Evolutionary conservation across 2,113 vertebrate species (phyloP), one percentile per base, ranked within the genome.

Genomic region (Melierax canorus): DNA sequence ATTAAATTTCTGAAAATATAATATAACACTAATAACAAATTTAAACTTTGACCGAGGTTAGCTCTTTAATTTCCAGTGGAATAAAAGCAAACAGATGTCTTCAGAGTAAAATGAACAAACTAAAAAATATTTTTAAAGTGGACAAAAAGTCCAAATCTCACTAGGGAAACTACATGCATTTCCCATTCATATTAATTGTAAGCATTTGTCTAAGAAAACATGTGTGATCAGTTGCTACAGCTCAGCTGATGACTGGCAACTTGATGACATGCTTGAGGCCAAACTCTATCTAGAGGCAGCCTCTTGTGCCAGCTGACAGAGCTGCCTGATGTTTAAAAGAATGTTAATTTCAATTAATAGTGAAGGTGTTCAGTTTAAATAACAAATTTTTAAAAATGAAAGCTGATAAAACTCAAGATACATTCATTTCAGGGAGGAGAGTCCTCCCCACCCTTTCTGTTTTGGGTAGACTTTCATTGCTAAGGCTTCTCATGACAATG

Each of bases 31-130:
- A 91, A 60, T 48, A 92, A 93, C n/a, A 78, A 89, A 84, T 63
- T 36, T 63, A 90, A 97, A 86, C 79, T 96, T 75, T 85, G 79
- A 89, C 88, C 4, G 0, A 91, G 43, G 68, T 78, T 92, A 78
- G 94, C 60, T 92, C 78, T 84, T 86, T 71, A 81, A 84, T 84
- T 97, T 93, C 88, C 68, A 91, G 1, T 64, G 76, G 82, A 80
- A 90, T 87, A 92, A 94, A 89, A 91, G 69, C 76, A 88, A 95
- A 78, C 60, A 84, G 72, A 88, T 75, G 73, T 90, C 58, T 91
- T 87, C 36, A 56, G 45, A 82, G 48, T 50, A 88, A 94, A 81
- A 95, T 20, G 30, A 90, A 85, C 27, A 78, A 89, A 86, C 74
- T 16, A 80, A 88, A 83, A 88, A 83, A 48, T 71, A 39, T 4